Base-by-base conservation (phyloP, 2,888 invertebrate species). In the Neoaliturus tenellus region DNA sequence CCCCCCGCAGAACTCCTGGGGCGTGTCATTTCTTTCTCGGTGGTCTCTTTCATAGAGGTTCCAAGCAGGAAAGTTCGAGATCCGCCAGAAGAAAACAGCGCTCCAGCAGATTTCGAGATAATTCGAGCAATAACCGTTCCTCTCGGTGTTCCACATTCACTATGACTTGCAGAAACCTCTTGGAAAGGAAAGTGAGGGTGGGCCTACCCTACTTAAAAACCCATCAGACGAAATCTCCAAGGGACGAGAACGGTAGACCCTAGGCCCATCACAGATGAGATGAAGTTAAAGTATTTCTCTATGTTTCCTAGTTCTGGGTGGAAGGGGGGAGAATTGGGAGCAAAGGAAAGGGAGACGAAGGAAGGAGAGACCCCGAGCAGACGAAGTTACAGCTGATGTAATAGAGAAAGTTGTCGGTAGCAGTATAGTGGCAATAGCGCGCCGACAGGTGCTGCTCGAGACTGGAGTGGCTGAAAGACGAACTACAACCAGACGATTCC, bases 391-490 rank as follows among this genome's bases (percentile, higher is more conserved):
- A 6, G 51, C 62, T 62, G 62, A 62, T 62, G 62, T 62, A 62
- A 62, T 62, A 62, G 62, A 62, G 62, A 62, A 62, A 62, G 62
- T 31, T 62, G 62, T 62, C 10, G 51, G 51, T 62, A 62, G 62
- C 62, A 31, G 12, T 28, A 17, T 28, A 14, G 17, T 5, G 20
- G 62, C 62, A 62, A 62, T 31, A 62, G 1, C 5, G 31, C 28
- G 31, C 31, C 31, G 62, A 17, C 62, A 28, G 20, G 62, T 62
- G 62, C 62, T 62, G 62, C 62, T 62, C 20, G 2, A 14, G 28
- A 25, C 31, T 28, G 28, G 14, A 4, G 62, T 17, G 62, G 62
- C 14, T 31, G 62, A 62, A 62, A 28, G 62, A 12, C 1, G 62
- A 62, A 62, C 28, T 62, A 62, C 6, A n/a, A 6, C 10, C 12